These are phyloP conservation scores for Gymnocheta viridis DNA, from an alignment of 2,888 invertebrate genomes.

Conservation along the genomic window DNA sequence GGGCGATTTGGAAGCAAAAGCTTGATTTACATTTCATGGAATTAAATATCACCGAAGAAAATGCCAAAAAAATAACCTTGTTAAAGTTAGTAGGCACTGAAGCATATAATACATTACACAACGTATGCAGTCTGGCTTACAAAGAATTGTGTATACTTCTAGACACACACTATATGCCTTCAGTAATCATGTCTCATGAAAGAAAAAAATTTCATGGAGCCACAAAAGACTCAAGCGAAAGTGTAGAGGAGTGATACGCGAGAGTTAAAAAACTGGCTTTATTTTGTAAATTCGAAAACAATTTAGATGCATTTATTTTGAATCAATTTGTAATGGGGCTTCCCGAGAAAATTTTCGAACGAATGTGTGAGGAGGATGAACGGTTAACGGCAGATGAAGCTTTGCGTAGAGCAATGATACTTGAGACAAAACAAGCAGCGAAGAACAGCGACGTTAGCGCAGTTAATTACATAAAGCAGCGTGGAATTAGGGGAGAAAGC, in stretches of 20 bases:
- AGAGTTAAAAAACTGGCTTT: slow-evolving; percentile 22
- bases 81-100: slow-evolving; percentile 25
- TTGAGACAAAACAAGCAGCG: too few relatives aligned
- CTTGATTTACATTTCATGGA: slow-evolving; percentile 35
- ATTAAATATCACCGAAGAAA: slow-evolving; percentile 27
- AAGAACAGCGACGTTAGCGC: too few relatives aligned
- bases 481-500: not conserved
- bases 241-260: slow-evolving; percentile 18
- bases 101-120: not conserved
- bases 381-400: too few relatives aligned
- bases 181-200: slow-evolving; percentile 16
- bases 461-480: slow-evolving; percentile 19
- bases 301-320: too few relatives aligned
- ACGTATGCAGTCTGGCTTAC: slow-evolving; percentile 27
- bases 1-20: slow-evolving; percentile 35
- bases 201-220: slow-evolving; percentile 18
- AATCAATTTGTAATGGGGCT: too few relatives aligned
- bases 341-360: too few relatives aligned
- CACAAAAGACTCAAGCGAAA: slow-evolving; percentile 19
- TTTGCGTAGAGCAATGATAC: too few relatives aligned
- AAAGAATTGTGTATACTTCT: slow-evolving; percentile 31
- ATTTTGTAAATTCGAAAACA: too few relatives aligned
- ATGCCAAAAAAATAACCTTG: slow-evolving; percentile 17
- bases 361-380: too few relatives aligned
- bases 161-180: slow-evolving; percentile 21